phyloP scores from a whole-genome alignment of 2,888 invertebrate genomes.

The Panopea generosa region DNA sequence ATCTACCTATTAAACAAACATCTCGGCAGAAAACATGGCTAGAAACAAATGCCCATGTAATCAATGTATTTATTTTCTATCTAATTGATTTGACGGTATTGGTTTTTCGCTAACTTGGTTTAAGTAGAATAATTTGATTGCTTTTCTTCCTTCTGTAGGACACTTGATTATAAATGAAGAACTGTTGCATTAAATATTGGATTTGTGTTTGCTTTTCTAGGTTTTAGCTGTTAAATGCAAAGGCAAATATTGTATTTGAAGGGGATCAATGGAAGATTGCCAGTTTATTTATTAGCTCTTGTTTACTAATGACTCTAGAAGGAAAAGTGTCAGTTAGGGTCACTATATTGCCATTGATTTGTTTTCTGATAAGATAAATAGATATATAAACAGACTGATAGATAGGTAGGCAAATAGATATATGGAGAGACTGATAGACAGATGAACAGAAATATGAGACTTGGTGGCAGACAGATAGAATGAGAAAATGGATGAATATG shows the following conservation, averaged over 20 bases:
- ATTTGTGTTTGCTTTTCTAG: not conserved
- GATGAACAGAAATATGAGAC: too few relatives aligned
- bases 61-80: not conserved
- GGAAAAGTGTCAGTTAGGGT: too few relatives aligned
- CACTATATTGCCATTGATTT: too few relatives aligned
- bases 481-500: too few relatives aligned
- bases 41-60: not conserved
- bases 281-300: too few relatives aligned
- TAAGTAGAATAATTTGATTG: constrained; percentile 8
- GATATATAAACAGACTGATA: too few relatives aligned
- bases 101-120: not conserved
- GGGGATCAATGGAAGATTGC: too few relatives aligned
- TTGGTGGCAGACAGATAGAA: too few relatives aligned
- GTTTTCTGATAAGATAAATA: too few relatives aligned
- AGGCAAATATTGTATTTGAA: not conserved
- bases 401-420: too few relatives aligned
- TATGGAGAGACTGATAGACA: too few relatives aligned
- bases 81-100: constrained; percentile 1
- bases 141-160: not conserved
- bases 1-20: constrained; percentile 1
- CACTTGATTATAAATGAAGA: constrained; percentile 1
- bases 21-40: not conserved
- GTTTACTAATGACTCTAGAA: too few relatives aligned
- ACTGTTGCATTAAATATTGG: not conserved
- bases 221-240: not conserved